Evolutionary conservation across 2,888 invertebrate species (phyloP).

Genomic region (Syrista parreyssii): DNA sequence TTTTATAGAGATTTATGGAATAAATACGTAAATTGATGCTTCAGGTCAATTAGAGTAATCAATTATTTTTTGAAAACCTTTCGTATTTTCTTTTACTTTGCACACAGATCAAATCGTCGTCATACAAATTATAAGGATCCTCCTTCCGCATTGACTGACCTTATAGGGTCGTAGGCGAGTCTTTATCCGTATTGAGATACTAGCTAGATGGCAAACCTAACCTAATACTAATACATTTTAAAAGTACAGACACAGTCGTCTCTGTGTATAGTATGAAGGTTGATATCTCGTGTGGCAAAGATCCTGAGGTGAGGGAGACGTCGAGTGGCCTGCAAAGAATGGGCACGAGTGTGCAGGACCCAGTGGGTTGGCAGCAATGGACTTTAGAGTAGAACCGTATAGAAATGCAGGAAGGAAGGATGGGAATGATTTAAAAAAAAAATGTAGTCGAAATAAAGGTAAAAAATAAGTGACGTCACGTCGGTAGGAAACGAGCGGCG

Average conservation of each 20-base stretch:
- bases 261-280: background rate
- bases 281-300: background rate
- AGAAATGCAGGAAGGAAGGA: background rate
- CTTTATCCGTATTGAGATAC: background rate
- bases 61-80: background rate
- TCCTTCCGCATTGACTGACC: background rate
- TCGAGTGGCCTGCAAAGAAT: background rate
- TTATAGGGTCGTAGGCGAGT: background rate
- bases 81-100: background rate
- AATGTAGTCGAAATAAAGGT: background rate
- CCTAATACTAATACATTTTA: background rate
- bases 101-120: background rate
- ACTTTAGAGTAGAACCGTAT: background rate
- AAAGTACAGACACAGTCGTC: background rate
- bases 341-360: background rate
- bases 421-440: background rate
- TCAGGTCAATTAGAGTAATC: background rate
- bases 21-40: background rate
- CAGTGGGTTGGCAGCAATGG: background rate
- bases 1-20: background rate
- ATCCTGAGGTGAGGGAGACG: background rate
- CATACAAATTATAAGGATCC: background rate
- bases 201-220: background rate
- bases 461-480: background rate
- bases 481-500: slow-evolving; percentile 16